phyloP scores from a whole-genome alignment of 1,140 invertebrate genomes.

The Augochlora pura region DNA sequence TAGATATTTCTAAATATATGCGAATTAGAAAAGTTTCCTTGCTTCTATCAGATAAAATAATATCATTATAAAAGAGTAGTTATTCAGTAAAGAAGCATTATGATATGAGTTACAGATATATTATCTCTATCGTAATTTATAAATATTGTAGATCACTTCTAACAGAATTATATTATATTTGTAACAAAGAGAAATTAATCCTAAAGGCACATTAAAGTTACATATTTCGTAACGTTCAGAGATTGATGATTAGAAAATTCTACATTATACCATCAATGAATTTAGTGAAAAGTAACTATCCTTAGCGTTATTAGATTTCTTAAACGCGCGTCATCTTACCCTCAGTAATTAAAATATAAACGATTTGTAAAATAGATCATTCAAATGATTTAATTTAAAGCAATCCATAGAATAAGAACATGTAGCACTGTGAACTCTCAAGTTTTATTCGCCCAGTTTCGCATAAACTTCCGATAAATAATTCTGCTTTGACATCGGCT shows the following conservation, averaged over 20 bases:
- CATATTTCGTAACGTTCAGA: constrained; percentile 60
- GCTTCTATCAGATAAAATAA: constrained; percentile 7
- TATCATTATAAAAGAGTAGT: constrained; percentile 12
- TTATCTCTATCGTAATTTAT: constrained; percentile 59
- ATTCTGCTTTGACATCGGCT: constrained; percentile 36
- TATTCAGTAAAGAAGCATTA: constrained; percentile 19
- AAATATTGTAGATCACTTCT: constrained; percentile 61
- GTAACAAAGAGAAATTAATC: constrained; percentile 61
- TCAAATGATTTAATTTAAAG: constrained; percentile 16
- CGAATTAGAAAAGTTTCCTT: neutral
- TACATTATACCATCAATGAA: constrained; percentile 55
- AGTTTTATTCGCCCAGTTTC: constrained; percentile 24
- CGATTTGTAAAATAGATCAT: constrained; percentile 34
- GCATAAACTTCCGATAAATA: constrained; percentile 26
- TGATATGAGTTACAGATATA: constrained; percentile 50
- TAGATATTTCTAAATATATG: neutral
- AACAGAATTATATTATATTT: constrained; percentile 63
- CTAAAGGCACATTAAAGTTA: constrained; percentile 67
- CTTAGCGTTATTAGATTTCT: constrained; percentile 47
- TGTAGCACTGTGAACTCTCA: constrained; percentile 32
- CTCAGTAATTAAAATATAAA: constrained; percentile 47
- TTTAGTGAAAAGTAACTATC: constrained; percentile 58
- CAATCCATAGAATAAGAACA: constrained; percentile 13
- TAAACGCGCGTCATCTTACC: constrained; percentile 51
- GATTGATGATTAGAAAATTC: constrained; percentile 50